Conservation (phyloP, 2,113 vertebrate genomes). For the Corythoichthys intestinalis region DNA sequence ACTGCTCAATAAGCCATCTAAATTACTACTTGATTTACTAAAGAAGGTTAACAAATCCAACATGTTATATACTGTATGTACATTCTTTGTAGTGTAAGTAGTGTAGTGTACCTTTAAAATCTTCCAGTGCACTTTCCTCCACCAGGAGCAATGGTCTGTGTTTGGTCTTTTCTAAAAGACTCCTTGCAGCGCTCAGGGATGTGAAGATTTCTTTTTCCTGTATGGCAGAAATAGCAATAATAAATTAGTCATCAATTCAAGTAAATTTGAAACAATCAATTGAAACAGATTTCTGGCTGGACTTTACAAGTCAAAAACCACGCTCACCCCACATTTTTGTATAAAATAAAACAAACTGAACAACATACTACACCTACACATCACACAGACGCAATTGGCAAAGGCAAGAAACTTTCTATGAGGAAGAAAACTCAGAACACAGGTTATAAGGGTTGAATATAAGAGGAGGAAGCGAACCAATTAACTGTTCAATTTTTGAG, state of each 20-base stretch:
- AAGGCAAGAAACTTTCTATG: background rate
- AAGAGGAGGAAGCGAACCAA: no score
- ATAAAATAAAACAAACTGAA: no score
- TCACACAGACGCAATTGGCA: background rate
- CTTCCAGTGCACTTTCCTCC: conserved; percentile 84
- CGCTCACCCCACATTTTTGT: background rate
- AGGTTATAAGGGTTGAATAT: background rate
- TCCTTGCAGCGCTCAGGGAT: conserved; percentile 88
- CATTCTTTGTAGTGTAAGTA: background rate
- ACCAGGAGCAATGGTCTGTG: conserved; percentile 86
- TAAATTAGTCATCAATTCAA: background rate
- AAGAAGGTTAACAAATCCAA: no score
- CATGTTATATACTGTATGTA: no score
- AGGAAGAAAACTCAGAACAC: background rate
- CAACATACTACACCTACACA: no score
- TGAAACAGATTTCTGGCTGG: background rate
- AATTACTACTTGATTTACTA: no score
- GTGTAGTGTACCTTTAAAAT: conserved; percentile 80
- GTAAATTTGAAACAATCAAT: background rate
- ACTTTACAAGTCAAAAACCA: background rate
- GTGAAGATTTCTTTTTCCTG: conserved; percentile 92
- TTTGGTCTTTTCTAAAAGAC: conserved; percentile 80
- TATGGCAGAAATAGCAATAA: background rate
- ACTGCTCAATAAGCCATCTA: no score
- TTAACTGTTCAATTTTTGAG: no score